Evolutionary conservation across 2,113 vertebrate species (phyloP), one percentile per base, ranked within the genome.

Genomic region (Corapipo altera): DNA sequence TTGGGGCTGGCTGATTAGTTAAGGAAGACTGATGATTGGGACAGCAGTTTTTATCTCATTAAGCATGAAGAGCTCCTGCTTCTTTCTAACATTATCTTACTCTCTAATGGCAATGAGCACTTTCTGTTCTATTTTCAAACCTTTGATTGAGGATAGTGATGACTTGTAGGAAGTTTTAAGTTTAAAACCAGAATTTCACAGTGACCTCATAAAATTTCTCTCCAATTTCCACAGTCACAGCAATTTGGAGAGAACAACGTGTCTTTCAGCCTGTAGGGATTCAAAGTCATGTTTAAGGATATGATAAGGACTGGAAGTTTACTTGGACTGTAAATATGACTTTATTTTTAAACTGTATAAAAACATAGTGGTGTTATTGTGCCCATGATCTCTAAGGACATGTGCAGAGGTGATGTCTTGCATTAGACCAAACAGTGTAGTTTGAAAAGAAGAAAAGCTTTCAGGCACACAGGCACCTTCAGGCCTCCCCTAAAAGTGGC

Each of bases 91-190:
- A 66, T 85, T 93, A 33, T 79, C 62, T 93, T 58, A 3, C 84
- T 77, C 17, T 89, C n/a, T 79, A 41, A 58, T 49, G 44, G 26
- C 57, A 71, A 16, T 43, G 49, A 72, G 15, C 44, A 9, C 49
- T 91, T 88, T 57, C 64, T 93, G 33, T 55, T 64, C 49, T 93
- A 2, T 88, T 71, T 86, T 88, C 44, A 85, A 89, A 41, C 7
- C 24, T 91, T 80, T 71, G 39, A 35, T 55, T 70, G 64, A 88
- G 58, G 61, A 20, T 35, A 44, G 15, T 21, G 30, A 46, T 58
- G 57, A 52, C 55, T 77, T 71, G 16, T 66, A 58, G 54, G 35
- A 65, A 24, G 17, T 73, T 71, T 71, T 18, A 46, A 58, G 20
- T 41, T 93, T 28, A 57, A 88, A 69, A 46, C 15, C 22, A 62